Percentiles rank a stretch among this genome's conserved stretches.
Evolutionary conservation across 2,113 vertebrate genomes (phyloP).

Genomic region (Pyxicephalus adspersus): DNA sequence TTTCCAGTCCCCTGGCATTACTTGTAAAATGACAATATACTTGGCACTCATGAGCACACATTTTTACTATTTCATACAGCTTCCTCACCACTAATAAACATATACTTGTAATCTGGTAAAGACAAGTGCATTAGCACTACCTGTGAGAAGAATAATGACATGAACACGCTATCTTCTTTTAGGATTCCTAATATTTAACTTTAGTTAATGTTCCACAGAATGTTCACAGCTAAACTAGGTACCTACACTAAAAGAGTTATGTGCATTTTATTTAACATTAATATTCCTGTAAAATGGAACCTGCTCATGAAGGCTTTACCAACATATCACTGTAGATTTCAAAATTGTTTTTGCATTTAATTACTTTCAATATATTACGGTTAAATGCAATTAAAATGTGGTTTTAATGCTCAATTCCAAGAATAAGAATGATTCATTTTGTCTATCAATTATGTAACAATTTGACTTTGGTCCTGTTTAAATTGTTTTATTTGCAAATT

Average conservation of each 20-base stretch:
- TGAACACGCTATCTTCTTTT: background rate
- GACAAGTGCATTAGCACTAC: slow-evolving; percentile 19
- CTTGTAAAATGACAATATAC: slow-evolving; percentile 37
- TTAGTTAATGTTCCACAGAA: no score
- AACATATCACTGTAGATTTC: no score
- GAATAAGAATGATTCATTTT: no score
- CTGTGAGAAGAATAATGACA: slow-evolving; percentile 2
- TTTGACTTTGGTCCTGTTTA: no score
- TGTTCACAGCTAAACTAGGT: background rate
- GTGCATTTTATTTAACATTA: background rate
- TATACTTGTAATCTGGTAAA: slow-evolving; percentile 12
- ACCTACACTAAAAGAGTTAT: background rate
- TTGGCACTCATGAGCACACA: slow-evolving; percentile 27
- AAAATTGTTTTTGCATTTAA: no score
- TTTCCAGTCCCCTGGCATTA: slow-evolving; percentile 44
- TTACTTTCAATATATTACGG: no score
- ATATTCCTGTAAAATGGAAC: no score
- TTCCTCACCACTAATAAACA: slow-evolving; percentile 44
- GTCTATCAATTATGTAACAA: no score
- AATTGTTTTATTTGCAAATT: no score
- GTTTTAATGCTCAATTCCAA: no score
- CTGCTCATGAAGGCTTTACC: no score
- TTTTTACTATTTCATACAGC: slow-evolving; percentile 42
- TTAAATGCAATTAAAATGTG: no score
- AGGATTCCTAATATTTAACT: background rate